These are phyloP conservation scores for Brenthis daphne DNA, from an alignment of 2,888 invertebrate genomes.

Conservation along the genomic window DNA sequence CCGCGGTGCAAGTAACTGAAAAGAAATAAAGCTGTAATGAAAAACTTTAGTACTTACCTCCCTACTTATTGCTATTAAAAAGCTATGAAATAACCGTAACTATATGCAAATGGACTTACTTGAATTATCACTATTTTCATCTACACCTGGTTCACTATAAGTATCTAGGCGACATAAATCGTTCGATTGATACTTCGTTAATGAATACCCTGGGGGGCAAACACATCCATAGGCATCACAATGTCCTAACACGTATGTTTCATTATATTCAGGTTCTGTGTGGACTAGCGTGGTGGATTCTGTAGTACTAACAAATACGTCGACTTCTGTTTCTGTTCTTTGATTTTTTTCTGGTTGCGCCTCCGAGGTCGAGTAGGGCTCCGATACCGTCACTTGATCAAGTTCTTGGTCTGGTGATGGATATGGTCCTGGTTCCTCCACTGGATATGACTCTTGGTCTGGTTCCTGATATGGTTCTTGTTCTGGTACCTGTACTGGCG, in stretches of 20 bases:
- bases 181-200: conserved; percentile 59
- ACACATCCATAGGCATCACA: conserved; percentile 58
- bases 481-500: neutral
- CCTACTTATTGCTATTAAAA: neutral
- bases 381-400: neutral
- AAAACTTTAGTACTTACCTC: neutral
- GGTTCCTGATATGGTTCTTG: neutral
- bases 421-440: neutral
- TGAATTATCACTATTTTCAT: conserved; percentile 43
- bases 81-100: neutral
- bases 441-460: neutral
- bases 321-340: conserved; percentile 40
- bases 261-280: conserved; percentile 64
- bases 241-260: conserved; percentile 60
- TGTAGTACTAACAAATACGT: conserved; percentile 35
- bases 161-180: conserved; percentile 59
- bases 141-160: conserved; percentile 40
- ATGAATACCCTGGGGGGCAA: conserved; percentile 66
- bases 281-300: conserved; percentile 40
- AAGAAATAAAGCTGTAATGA: conserved; percentile 45
- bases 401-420: neutral
- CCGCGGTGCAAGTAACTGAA: conserved; percentile 87
- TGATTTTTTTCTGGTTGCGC: neutral
- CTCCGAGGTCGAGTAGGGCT: neutral
- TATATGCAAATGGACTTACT: conserved; percentile 51